Evolutionary conservation across 2,797 vertebrate genomes (phyloP), one percentile per base, ranked within the genome.

Genomic region (Darevskia mixta): DNA sequence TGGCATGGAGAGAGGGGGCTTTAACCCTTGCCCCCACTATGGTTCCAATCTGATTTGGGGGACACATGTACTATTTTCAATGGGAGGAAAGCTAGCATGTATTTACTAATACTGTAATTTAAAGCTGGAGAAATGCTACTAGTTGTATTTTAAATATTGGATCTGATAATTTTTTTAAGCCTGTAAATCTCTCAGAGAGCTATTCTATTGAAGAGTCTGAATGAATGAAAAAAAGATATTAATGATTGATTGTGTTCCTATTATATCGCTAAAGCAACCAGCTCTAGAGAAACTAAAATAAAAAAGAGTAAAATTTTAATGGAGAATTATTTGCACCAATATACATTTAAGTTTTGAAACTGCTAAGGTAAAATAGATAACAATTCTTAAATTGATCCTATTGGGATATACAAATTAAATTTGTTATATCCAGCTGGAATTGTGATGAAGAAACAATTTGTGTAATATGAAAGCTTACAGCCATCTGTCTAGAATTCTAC

Each of bases 301-400:
- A 41, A 32, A 4, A 27, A 66, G 49, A 13, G n/a, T 83, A 29
- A 73, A 84, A 29, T 41, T 35, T 13, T 27, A 25, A 61, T 23
- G 25, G 8, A 32, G 81, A 71, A 64, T 55, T 55, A 43, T n/a
- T 5, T n/a, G 41, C 23, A 49, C 29, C 72, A 83, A 72, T 20
- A 82, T 6, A 72, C n/a, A 72, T 49, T 35, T 82, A 82, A 66
- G 55, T 58, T 83, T 73, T 83, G n/a, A 83, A 83, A 83, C 15
- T 13, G 45, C 49, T 35, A 72, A 81, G 27, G 35, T 55, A 83
- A 20, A 58, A 38, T 73, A 38, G n/a, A 9, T 10, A 27, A 64
- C 80, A 66, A 35, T 67, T 66, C 61, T 38, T 82, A 29, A 67
- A 43, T 25, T 66, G 67, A 83, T 49, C 38, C 29, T 72, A 83